phyloP scores from a whole-genome alignment of 2,113 vertebrate species.

The Ramphastos sulfuratus region DNA sequence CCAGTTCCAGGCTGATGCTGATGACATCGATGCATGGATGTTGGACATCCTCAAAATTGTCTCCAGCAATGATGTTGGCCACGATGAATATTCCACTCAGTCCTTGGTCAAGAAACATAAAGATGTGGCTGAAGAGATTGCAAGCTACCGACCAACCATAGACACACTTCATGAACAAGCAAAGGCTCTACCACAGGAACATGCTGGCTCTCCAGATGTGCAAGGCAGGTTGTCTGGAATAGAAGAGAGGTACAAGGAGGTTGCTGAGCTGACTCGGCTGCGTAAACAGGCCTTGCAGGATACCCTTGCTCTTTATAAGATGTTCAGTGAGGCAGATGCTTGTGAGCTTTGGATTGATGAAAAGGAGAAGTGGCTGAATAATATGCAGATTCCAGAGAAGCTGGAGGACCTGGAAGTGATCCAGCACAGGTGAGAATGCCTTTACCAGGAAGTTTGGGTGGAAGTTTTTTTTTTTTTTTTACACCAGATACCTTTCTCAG shows the following conservation, averaged over 20 bases:
- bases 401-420: conserved; percentile 97
- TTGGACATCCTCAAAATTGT: conserved; percentile 92
- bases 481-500: neutral
- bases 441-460: neutral
- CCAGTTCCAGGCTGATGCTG: conserved; percentile 92
- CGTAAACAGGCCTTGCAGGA: conserved; percentile 96
- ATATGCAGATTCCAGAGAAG: conserved; percentile 96
- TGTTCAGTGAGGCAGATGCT: conserved; percentile 93
- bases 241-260: conserved; percentile 94
- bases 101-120: conserved; percentile 95
- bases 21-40: conserved; percentile 92
- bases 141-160: conserved; percentile 87
- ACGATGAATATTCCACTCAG: conserved; percentile 94
- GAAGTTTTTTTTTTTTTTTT: neutral
- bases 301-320: conserved; percentile 93
- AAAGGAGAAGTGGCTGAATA: conserved; percentile 98
- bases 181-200: conserved; percentile 76
- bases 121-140: conserved; percentile 90
- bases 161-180: conserved; percentile 91
- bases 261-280: conserved; percentile 87
- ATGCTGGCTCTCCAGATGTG: conserved; percentile 80
- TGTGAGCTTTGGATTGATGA: conserved; percentile 97
- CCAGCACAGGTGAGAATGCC: conserved; percentile 90
- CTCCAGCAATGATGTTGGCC: conserved; percentile 91
- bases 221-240: conserved; percentile 86